Evolutionary conservation across 2,797 vertebrate species (phyloP), one percentile per base, ranked within the genome.

Genomic region (Paedocypris micromegethes): DNA sequence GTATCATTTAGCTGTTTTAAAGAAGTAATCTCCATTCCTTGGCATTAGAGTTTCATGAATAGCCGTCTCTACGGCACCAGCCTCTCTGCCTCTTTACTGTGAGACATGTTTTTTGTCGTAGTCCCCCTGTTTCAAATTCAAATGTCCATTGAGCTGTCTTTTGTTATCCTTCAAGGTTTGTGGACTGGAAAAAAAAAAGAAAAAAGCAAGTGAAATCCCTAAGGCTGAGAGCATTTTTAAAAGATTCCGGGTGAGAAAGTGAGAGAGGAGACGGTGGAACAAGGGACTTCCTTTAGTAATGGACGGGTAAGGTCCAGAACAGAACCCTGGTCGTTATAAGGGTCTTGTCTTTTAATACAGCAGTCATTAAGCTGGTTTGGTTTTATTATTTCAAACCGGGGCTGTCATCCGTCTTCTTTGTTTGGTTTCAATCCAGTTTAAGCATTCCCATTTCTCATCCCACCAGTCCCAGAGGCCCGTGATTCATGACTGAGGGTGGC

Each of bases 61-160:
- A 64, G 66, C 78, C 80, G 81, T 66, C 69, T 76, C 74, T 62
- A 55, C 63, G 72, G 83, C 70, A 52, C 60, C 43, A 8, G 61
- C 67, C 63, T 72, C 75, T 74, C 85, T 83, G 74, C 83, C 83
- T 81, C 83, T 77, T 71, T 73, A 81, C 67, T 78, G 68, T 68
- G 44, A 38, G 71, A 73, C 81, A 83, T 81, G 83, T 77, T 87
- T 85, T 50, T 67, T 61, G 50, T 56, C 40, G 5, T 58, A 50
- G 64, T 41, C 70, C 53, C 80, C 79, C 86, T 78, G 84, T 86
- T 90, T 90, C 85, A 89, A 84, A 91, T 90, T 91, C 86, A 90
- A 87, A 89, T 88, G 74, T 79, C 80, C 81, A 81, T 82, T 86
- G 84, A 86, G 76, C 78, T 81, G 81, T 78, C 83, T 86, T 89